Evolutionary conservation across 2,113 vertebrate species (phyloP).

Genomic region (Galbula dea): DNA sequence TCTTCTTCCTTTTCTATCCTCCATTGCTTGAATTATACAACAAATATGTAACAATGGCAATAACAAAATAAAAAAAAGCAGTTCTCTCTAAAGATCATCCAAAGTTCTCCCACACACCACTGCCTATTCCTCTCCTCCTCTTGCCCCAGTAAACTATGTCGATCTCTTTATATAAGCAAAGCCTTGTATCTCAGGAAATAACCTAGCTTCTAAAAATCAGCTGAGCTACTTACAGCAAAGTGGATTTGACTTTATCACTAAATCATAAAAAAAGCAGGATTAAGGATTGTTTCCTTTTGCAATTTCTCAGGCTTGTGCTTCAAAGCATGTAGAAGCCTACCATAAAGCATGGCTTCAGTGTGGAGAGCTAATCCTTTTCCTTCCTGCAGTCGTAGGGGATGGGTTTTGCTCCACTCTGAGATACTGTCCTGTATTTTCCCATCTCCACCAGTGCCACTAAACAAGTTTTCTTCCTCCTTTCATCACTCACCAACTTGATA

Average conservation of each 20-base stretch:
- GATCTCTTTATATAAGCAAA: conserved; percentile 14
- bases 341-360: not conserved
- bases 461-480: not conserved
- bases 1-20: not conserved
- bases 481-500: not conserved
- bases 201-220: conserved; percentile 18
- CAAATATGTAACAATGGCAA: not conserved
- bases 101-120: not conserved
- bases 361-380: conserved; percentile 27
- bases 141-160: not conserved
- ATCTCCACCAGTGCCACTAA: not conserved
- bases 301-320: conserved; percentile 43
- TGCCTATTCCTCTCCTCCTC: not conserved
- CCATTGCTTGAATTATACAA: not conserved
- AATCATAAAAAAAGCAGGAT: conserved; percentile 52
- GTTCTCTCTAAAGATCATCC: not conserved
- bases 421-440: not conserved
- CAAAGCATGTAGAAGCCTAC: conserved; percentile 8
- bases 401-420: not conserved
- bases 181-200: not conserved
- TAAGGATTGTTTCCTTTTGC: conserved; percentile 57
- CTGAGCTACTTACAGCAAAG: conserved; percentile 55
- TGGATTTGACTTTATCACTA: conserved; percentile 61
- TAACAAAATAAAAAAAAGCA: not conserved
- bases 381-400: not conserved